Evolutionary conservation across 2,113 vertebrate species (phyloP), one percentile per base, ranked within the genome.

Genomic region (Speoplatyrhinus poulsoni): DNA sequence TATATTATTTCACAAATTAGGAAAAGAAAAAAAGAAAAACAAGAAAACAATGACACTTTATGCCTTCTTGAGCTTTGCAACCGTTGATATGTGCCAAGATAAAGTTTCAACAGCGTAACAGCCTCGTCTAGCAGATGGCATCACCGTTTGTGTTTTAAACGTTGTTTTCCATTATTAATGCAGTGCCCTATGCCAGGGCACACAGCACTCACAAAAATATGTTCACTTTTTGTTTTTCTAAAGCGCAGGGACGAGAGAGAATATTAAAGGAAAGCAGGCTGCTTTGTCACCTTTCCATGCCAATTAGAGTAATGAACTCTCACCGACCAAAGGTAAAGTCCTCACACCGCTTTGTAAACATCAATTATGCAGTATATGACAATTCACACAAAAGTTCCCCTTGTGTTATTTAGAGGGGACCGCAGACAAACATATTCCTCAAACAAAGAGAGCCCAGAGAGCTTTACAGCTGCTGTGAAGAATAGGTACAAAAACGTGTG

Each of bases 381-480:
- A 94, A 93, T 93, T 91, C 89, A 91, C 88, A 92, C 89, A 92
- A 93, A 94, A 90, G 89, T 82, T 86, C 77, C 85, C 80, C 83
- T 81, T 96, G 83, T 92, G 96, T 96, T 94, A 96, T 96, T 97
- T 92, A 95, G 86, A 85, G 80, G 87, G 75, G 82, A 79, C 82
- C 66, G 58, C 70, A 81, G 57, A 84, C 65, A 89, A 90, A 90
- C 67, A 57, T 72, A 81, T 87, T 82, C 75, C 82, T 80, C 88
- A 88, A 85, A 89, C 79, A 89, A 91, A 92, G 77, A 78, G 75
- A 83, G 77, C 58, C 60, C 67, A 50, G 80, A 61, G 57, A 89
- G 82, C 79, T 73, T 70, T 85, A 65, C 79, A 87, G 83, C 85
- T 88, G 87, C 83, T 73, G 75, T 91, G 85, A 91, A 77, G 79